phyloP scores from a whole-genome alignment of 2,888 invertebrate species.

The Pyralis farinalis region DNA sequence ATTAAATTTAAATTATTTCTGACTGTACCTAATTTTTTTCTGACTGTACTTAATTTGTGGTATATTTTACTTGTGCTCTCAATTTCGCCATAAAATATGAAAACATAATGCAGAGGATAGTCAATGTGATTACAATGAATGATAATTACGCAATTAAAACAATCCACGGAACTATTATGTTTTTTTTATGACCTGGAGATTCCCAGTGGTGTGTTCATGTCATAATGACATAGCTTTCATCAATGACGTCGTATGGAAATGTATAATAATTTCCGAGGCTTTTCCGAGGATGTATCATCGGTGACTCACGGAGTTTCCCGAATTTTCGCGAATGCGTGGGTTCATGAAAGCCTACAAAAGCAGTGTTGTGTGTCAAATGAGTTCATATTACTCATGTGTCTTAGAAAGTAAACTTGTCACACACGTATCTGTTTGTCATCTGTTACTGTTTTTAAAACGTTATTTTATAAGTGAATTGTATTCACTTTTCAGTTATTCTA shows the following conservation, averaged over 20 bases:
- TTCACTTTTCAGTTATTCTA: no score
- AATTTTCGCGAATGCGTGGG: constrained; percentile 47
- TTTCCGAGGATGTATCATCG: constrained; percentile 58
- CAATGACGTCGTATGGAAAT: constrained; percentile 47
- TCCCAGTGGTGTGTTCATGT: constrained; percentile 43
- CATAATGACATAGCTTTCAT: constrained; percentile 57
- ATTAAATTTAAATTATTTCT: no score
- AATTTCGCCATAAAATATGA: background rate
- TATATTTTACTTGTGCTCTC: no score
- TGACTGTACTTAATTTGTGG: no score
- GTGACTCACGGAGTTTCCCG: constrained; percentile 73
- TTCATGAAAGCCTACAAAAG: constrained; percentile 63
- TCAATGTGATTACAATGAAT: constrained; percentile 5
- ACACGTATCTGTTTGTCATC: no score
- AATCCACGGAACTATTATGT: constrained; percentile 13
- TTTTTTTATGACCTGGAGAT: constrained; percentile 33
- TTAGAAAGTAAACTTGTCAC: constrained; percentile 39
- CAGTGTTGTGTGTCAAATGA: constrained; percentile 44
- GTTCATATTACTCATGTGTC: constrained; percentile 57
- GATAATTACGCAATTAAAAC: constrained; percentile 9
- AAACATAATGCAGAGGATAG: constrained; percentile 1
- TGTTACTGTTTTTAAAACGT: no score
- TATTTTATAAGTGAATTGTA: no score
- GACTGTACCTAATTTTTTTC: no score
- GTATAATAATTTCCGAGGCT: constrained; percentile 43